A percentile compares a stretch with the other conserved stretches of the same genome.
Evolutionary conservation across 2,797 vertebrate species (phyloP).

Genomic region (Gymnopithys bicolor): DNA sequence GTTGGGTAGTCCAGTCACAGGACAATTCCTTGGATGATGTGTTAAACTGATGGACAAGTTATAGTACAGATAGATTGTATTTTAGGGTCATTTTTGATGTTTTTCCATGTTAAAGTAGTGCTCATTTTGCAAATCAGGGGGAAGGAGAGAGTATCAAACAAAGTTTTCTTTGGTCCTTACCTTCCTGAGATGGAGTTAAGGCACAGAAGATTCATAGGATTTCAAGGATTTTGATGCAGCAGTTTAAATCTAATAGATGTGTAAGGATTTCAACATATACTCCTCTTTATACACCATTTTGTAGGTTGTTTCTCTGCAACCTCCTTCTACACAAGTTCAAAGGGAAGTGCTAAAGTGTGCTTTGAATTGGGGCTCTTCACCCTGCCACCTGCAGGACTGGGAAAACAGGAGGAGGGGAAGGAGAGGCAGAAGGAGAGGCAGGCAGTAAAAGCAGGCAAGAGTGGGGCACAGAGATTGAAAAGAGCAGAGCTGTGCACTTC

Average conservation of each 20-base stretch:
- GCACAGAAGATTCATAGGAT: background rate
- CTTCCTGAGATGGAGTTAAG: background rate
- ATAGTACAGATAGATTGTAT: background rate
- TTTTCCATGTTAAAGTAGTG: background rate
- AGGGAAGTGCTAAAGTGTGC: background rate
- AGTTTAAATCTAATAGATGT: background rate
- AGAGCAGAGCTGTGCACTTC: accelerated
- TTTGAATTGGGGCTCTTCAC: background rate
- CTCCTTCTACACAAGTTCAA: background rate
- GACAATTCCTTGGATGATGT: background rate
- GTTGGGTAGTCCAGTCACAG: background rate
- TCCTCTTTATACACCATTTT: background rate
- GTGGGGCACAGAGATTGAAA: background rate
- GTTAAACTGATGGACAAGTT: background rate
- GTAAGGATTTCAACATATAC: background rate
- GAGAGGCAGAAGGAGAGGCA: background rate
- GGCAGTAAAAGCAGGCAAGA: background rate
- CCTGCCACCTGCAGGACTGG: background rate
- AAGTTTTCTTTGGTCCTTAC: background rate
- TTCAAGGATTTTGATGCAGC: background rate
- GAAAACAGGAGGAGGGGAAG: background rate
- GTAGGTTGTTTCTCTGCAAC: background rate
- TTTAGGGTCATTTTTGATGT: background rate
- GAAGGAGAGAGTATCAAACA: background rate
- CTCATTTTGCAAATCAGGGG: background rate